Base-by-base conservation (phyloP, 2,888 invertebrate genomes). In the Rotaria sp. region DNA sequence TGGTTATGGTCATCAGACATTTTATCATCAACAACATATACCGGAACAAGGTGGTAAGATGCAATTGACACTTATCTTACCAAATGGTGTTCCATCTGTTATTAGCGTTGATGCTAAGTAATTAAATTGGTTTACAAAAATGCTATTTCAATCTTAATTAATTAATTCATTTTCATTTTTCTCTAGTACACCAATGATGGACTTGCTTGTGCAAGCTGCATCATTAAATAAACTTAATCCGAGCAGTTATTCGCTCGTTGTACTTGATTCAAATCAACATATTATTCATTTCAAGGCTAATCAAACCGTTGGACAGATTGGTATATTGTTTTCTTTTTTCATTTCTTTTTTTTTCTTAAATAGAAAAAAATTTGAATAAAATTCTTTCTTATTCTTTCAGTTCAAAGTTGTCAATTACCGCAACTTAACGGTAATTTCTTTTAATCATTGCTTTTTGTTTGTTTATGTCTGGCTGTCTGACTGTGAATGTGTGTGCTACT, bases 121-220 rank as follows among this genome's bases (percentile, higher is more conserved):
- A 80, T 41, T 10, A 80, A 26, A n/a, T 24, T 18, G 18, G 0
- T 50, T 50, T 15, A 0, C 3, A 50, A 50, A 30, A n/a, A n/a
- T n/a, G n/a, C n/a, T 80, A 21, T 26, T 41, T 10, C 38, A 26
- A 21, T n/a, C 4, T 26, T 35, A 15, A 35, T 24, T 26, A 35
- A 35, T 18, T 35, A 10, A 18, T 67, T 30, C 1, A 18, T 18
- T 18, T 67, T 15, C 1, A 18, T 35, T 2, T 87, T 52, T 5
- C 8, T 41, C 8, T 92, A 94, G 94, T 90, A 94, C 94, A 45
- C 94, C 94, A 59, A 94, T 94, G 94, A 94, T 94, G 94, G 94
- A 94, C 90, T 92, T 94, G 84, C 92, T 94, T 88, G 93, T 94
- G 86, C 94, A 94, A 90, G 93, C 94, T 88, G 93, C 94, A 80